Evolutionary conservation across 1,140 invertebrate genomes (phyloP).

Genomic region (Cydia amplana): DNA sequence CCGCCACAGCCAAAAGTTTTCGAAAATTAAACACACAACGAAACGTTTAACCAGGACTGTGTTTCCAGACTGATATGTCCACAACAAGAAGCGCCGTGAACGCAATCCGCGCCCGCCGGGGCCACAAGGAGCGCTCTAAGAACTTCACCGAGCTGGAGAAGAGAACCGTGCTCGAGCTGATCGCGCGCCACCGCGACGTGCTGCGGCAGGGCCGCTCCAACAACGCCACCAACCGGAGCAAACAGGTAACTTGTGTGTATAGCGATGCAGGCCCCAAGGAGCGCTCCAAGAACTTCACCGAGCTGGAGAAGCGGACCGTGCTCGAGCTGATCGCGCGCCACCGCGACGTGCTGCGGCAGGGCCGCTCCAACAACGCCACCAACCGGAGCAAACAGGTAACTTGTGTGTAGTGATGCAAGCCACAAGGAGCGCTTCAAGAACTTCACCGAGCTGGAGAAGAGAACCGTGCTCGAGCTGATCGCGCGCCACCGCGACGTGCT

Average conservation of each 20-base stretch:
- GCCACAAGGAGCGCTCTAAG: constrained; percentile 77
- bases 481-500: constrained; percentile 45
- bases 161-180: constrained; percentile 75
- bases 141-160: constrained; percentile 79
- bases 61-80: constrained; percentile 68
- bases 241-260: constrained; percentile 44
- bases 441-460: too few species aligned
- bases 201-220: constrained; percentile 76
- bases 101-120: constrained; percentile 66
- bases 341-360: constrained; percentile 75
- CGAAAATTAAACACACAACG: too few species aligned
- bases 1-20: too few species aligned
- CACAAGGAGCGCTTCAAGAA: too few species aligned
- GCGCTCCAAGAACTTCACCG: constrained; percentile 77
- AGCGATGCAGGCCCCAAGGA: constrained; percentile 68
- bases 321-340: constrained; percentile 75
- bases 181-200: constrained; percentile 73
- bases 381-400: constrained; percentile 70
- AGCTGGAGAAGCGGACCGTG: constrained; percentile 76
- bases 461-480: constrained; percentile 59
- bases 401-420: too few species aligned
- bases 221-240: constrained; percentile 77
- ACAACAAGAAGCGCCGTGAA: constrained; percentile 60
- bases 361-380: constrained; percentile 77
- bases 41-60: neutral